Base-by-base conservation (phyloP, 2,797 vertebrate genomes). In the Kryptolebias ocellatus region DNA sequence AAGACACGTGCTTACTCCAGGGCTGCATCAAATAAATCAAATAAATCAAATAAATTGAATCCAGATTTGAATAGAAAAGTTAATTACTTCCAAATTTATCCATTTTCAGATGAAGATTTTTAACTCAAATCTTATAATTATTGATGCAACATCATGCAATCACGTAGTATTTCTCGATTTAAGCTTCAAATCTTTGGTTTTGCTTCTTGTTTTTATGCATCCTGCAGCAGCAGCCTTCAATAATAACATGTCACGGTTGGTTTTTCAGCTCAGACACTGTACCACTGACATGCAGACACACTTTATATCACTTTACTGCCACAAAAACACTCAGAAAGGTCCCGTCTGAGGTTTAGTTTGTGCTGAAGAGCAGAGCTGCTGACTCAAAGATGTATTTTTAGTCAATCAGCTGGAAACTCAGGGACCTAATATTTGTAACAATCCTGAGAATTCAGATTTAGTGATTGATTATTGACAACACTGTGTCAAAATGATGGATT, bases 281-380 rank as follows among this genome's bases (percentile, higher is more conserved):
- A 11, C 16, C 18, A 28, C 37, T 6, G 7, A 53, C 27, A 29
- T 37, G 9, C 16, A 51, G 6, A 55, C 31, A 29, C 31, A 12
- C 7, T 17, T 2, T 31, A 6, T 44, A 20, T 55, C 10, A 17
- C 39, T 60, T 53, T 68, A 10, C n/a, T 63, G 16, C 17, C 15
- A 39, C 14, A 51, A 37, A 62, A 29, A 50, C 17, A 56, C 16
- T 46, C 0, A 14, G 5, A n/a, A 9, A 24, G 14, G 39, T 28
- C 17, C 57, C 49, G 56, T 44, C 49, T 51, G 42, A 58, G 55
- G 64, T 27, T 59, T 18, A 34, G 10, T 2, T 39, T 18, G 29
- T 34, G 42, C 73, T 20, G 37, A 65, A 59, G 27, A 54, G 34
- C 70, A 74, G 66, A 52, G 5, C 14, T 28, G 56, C 45, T n/a